Conservation (phyloP, 1,140 invertebrate genomes). For the Cardiocondyla obscurior region DNA sequence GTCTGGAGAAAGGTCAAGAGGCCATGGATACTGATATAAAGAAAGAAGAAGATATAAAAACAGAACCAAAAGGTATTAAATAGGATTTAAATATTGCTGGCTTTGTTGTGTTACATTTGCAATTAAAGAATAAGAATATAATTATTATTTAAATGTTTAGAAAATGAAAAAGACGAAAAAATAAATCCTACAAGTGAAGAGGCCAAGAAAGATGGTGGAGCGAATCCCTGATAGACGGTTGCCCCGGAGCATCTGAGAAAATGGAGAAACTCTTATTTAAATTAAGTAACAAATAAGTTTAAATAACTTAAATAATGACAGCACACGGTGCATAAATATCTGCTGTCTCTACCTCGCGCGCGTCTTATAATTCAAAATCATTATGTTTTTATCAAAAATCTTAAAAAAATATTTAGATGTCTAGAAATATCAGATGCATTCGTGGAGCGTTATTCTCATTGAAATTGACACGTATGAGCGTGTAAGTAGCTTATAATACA, state of each 20-base stretch:
- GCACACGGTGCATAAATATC: slow-evolving; percentile 23
- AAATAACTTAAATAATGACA: slow-evolving; percentile 62
- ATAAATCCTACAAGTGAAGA: slow-evolving; percentile 85
- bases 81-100: slow-evolving; percentile 27
- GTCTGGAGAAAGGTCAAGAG: slow-evolving; percentile 88
- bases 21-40: slow-evolving; percentile 84
- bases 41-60: slow-evolving; percentile 87
- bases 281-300: slow-evolving; percentile 66
- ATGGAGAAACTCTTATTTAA: slow-evolving; percentile 70
- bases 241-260: slow-evolving; percentile 39
- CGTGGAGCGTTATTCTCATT: slow-evolving; percentile 8
- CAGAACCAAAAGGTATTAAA: slow-evolving; percentile 84
- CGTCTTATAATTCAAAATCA: slow-evolving; percentile 37
- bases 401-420: not conserved
- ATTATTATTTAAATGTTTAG: slow-evolving; percentile 84
- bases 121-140: slow-evolving; percentile 78
- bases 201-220: slow-evolving; percentile 85
- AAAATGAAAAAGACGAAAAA: slow-evolving; percentile 87
- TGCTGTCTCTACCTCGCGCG: slow-evolving; percentile 47
- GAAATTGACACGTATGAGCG: slow-evolving; percentile 55
- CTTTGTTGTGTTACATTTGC: slow-evolving; percentile 34
- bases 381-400: slow-evolving; percentile 21
- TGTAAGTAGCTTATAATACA: slow-evolving; percentile 43
- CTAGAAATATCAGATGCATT: slow-evolving; percentile 37
- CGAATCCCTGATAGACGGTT: slow-evolving; percentile 80